phyloP scores from a whole-genome alignment of 2,113 vertebrate species.

The Buteo buteo region DNA sequence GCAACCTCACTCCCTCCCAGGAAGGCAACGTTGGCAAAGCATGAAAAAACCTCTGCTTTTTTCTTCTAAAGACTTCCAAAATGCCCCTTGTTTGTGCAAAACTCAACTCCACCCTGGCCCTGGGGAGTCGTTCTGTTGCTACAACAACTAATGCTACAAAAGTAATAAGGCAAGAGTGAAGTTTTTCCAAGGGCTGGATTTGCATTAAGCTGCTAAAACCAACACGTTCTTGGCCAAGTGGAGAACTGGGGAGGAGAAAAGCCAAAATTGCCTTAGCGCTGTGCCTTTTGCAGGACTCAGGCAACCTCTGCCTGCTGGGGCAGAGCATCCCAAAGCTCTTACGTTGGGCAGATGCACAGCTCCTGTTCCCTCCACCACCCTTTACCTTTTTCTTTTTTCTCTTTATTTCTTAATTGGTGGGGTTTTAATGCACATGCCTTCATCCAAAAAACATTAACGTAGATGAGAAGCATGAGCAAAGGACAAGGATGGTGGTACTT shows the following conservation, averaged over 20 bases:
- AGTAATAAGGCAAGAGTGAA: neutral
- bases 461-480: neutral
- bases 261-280: neutral
- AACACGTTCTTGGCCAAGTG: neutral
- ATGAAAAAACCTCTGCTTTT: neutral
- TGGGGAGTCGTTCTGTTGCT: neutral
- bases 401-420: neutral
- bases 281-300: neutral
- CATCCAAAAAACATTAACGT: neutral
- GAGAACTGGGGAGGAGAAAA: neutral
- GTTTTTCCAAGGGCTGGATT: conserved; percentile 8
- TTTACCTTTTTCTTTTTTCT: neutral
- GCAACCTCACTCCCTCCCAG: neutral
- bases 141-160: neutral
- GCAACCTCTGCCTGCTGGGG: too few relatives aligned
- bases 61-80: neutral
- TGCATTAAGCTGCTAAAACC: neutral
- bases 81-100: neutral
- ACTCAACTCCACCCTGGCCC: neutral
- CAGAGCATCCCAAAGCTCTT: neutral
- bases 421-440: neutral
- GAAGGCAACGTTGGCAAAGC: neutral
- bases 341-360: neutral
- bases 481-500: neutral
- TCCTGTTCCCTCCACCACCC: neutral